Evolutionary conservation across 2,888 invertebrate genomes (phyloP).

Genomic region (Harpalus rufipes): DNA sequence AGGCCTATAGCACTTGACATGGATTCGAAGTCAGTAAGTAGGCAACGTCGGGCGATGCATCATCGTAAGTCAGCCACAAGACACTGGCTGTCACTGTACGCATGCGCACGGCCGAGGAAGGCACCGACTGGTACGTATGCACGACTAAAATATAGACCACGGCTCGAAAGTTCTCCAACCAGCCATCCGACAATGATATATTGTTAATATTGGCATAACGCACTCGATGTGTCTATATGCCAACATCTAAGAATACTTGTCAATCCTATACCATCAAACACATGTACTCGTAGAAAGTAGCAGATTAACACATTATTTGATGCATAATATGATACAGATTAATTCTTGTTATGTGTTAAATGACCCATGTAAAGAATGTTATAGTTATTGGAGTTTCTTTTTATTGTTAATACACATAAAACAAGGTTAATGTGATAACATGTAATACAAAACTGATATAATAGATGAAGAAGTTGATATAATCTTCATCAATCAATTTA

Average conservation of each 20-base stretch:
- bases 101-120: slow-evolving; percentile 34
- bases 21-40: slow-evolving; percentile 55
- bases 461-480: no score
- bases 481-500: background rate
- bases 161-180: slow-evolving; percentile 52
- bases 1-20: slow-evolving; percentile 50
- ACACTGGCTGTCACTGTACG: slow-evolving; percentile 1
- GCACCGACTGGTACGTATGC: slow-evolving; percentile 61
- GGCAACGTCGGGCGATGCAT: slow-evolving; percentile 47
- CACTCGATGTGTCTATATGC: slow-evolving; percentile 18
- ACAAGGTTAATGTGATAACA: background rate
- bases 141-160: slow-evolving; percentile 51
- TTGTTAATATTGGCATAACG: slow-evolving; percentile 53
- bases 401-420: background rate
- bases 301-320: slow-evolving; percentile 16
- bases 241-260: slow-evolving; percentile 15
- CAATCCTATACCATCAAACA: background rate
- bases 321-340: slow-evolving; percentile 38
- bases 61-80: slow-evolving; percentile 31
- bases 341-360: slow-evolving; percentile 65
- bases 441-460: background rate
- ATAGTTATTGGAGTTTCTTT: slow-evolving; percentile 22
- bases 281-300: slow-evolving; percentile 42
- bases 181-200: slow-evolving; percentile 56
- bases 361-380: slow-evolving; percentile 52